Percentiles rank a stretch among this genome's conserved stretches.
phyloP scores from a whole-genome alignment of 2,113 vertebrate genomes.

The Diadophis punctatus region DNA sequence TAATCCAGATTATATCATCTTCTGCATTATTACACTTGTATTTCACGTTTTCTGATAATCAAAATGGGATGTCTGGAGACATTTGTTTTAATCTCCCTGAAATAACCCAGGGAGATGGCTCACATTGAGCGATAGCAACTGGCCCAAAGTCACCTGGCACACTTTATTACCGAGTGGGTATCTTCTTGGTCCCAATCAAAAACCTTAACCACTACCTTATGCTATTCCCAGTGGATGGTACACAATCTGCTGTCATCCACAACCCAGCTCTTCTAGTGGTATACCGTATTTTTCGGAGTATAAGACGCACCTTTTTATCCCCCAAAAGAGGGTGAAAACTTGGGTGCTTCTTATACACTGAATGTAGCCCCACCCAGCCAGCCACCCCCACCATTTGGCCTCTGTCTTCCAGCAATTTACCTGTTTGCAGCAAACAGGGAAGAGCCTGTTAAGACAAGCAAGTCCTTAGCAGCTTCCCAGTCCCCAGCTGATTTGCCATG shows the following conservation, averaged over 20 bases:
- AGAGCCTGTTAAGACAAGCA: too few relatives aligned
- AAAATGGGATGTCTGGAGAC: neutral
- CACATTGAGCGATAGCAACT: neutral
- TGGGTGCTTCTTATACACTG: too few relatives aligned
- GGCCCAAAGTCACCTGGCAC: neutral
- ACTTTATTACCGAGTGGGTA: neutral
- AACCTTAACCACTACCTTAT: neutral
- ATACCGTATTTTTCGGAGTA: too few relatives aligned
- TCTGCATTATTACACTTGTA: neutral
- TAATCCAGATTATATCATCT: neutral
- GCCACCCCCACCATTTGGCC: too few relatives aligned
- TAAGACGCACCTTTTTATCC: too few relatives aligned
- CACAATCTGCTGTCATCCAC: neutral
- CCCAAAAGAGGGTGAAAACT: too few relatives aligned
- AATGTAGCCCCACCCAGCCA: too few relatives aligned
- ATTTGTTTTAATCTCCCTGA: neutral
- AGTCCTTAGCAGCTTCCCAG: too few relatives aligned
- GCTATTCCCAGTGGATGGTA: neutral
- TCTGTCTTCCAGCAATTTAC: too few relatives aligned
- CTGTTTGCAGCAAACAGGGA: too few relatives aligned
- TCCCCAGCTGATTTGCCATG: too few relatives aligned
- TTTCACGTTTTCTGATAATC: neutral
- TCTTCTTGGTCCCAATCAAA: neutral
- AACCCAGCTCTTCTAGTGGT: neutral
- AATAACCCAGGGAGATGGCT: neutral